Percentiles rank a stretch among this genome's conserved stretches.
phyloP scores from a whole-genome alignment of 2,888 invertebrate species.

The Hypena proboscidalis region DNA sequence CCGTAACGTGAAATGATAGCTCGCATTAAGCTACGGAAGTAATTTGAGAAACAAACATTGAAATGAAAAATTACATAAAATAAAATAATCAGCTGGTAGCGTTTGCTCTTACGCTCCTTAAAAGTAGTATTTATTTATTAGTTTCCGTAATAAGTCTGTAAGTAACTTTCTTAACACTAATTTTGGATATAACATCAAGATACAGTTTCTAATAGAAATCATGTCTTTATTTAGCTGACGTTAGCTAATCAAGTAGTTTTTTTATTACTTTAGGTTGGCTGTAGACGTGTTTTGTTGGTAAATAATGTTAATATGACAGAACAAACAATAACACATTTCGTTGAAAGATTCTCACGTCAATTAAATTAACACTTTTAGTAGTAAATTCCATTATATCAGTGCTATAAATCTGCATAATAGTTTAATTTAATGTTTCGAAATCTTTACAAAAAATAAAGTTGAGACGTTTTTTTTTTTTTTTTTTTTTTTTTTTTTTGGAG shows the following conservation, averaged over 20 bases:
- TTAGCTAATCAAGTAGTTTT: too few species aligned
- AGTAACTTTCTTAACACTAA: constrained; percentile 25
- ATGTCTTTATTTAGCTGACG: not conserved
- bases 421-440: not conserved
- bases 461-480: too few species aligned
- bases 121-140: constrained; percentile 18
- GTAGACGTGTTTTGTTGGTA: too few species aligned
- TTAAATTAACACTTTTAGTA: not conserved
- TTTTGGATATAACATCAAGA: constrained; percentile 1
- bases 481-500: too few species aligned
- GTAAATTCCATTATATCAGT: not conserved
- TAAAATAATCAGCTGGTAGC: constrained; percentile 8
- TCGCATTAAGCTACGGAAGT: constrained; percentile 27
- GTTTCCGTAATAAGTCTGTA: constrained; percentile 15
- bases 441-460: not conserved
- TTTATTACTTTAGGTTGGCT: too few species aligned
- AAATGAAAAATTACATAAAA: constrained; percentile 12
- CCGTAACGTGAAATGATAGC: constrained; percentile 28
- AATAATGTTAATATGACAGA: too few species aligned
- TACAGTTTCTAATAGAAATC: constrained; percentile 7
- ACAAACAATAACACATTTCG: too few species aligned
- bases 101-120: not conserved
- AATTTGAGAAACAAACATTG: constrained; percentile 17
- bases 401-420: not conserved
- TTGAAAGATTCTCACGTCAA: not conserved